These are phyloP conservation scores for Malurus splendens DNA, from an alignment of 2,797 vertebrate species.

Conservation along the genomic window DNA sequence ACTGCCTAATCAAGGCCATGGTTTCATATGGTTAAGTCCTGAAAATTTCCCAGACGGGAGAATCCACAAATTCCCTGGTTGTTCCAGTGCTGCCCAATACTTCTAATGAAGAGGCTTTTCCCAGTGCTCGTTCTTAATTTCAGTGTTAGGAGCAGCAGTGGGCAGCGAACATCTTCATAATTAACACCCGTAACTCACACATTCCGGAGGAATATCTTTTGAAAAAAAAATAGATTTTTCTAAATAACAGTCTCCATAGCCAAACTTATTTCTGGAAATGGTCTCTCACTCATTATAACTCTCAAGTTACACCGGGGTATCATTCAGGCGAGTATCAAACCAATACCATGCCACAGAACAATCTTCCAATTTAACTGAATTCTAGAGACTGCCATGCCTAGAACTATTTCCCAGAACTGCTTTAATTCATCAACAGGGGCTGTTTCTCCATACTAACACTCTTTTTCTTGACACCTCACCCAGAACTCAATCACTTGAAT, in stretches of 20 bases:
- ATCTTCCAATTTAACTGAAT: background rate
- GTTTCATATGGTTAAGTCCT: background rate
- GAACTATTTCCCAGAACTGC: background rate
- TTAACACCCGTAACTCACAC: background rate
- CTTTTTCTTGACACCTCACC: background rate
- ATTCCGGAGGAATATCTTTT: background rate
- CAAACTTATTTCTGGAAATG: background rate
- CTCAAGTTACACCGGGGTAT: background rate
- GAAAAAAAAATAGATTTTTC: accelerated
- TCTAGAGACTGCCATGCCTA: background rate
- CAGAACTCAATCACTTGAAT: background rate
- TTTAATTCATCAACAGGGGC: background rate
- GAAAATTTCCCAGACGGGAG: background rate
- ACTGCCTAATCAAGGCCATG: background rate
- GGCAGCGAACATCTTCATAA: background rate
- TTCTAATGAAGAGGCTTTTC: background rate
- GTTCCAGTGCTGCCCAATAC: background rate
- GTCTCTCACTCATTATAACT: background rate
- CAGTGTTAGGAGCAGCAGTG: background rate
- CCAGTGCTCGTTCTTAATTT: background rate
- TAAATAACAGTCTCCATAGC: background rate
- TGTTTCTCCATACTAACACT: background rate
- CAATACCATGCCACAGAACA: background rate
- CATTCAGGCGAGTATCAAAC: background rate
- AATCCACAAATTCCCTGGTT: background rate